Evolutionary conservation across 2,113 vertebrate species (phyloP).

Genomic region (Zapornia atra): DNA sequence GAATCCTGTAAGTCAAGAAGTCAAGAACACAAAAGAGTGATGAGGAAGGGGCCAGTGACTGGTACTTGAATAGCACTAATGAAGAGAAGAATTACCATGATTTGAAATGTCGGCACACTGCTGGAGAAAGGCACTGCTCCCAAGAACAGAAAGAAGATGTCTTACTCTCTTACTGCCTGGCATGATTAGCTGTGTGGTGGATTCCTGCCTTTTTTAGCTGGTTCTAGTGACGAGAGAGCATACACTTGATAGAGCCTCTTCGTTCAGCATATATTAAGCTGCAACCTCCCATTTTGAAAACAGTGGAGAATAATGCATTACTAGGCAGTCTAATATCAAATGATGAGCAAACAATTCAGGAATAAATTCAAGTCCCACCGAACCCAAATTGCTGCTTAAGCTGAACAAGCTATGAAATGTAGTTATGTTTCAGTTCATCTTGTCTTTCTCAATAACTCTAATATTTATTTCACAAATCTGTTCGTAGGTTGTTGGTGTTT

Average conservation of each 20-base stretch:
- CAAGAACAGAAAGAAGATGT: not conserved
- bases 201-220: not conserved
- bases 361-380: constrained; percentile 27
- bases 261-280: not conserved
- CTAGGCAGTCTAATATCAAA: constrained; percentile 9
- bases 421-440: constrained; percentile 7
- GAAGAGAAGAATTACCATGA: not conserved
- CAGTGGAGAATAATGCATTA: not conserved
- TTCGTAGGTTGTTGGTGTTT: not conserved
- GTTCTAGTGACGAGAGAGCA: not conserved
- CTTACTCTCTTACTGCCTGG: not conserved
- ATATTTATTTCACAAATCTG: not conserved
- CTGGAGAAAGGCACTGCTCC: not conserved
- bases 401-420: constrained; percentile 12
- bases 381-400: constrained; percentile 23
- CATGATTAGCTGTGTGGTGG: not conserved
- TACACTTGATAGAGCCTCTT: not conserved
- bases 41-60: not conserved
- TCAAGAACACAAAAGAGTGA: not conserved
- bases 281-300: not conserved
- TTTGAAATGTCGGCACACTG: not conserved
- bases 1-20: not conserved
- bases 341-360: constrained; percentile 27
- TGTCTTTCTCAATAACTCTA: not conserved
- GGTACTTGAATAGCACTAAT: not conserved